Evolutionary conservation across 1,140 invertebrate genomes (phyloP), one percentile per base, ranked within the genome.

Genomic region (Cyclina sinensis): DNA sequence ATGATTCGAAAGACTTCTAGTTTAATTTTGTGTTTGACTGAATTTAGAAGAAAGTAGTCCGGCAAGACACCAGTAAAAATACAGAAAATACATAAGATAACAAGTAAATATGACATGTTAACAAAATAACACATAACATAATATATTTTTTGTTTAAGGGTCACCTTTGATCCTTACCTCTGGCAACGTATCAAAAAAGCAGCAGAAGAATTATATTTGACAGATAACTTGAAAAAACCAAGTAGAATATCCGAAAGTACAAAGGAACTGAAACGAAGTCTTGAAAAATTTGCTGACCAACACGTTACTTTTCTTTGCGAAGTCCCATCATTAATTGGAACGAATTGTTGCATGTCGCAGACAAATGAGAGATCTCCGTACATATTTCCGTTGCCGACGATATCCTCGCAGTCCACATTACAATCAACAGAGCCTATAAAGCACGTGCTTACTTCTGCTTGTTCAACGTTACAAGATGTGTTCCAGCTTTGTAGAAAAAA

Each of bases 121-220:
- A 27, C 27, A 70, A 32, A 27, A 35, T 70, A 24, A 35, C 27
- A 70, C 11, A 35, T 30, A 70, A 24, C 65, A 32, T 70, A 1
- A 24, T 70, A 32, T 70, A 1, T 70, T 32, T 70, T 73, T 24
- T 43, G 39, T 73, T 73, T 43, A 12, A 37, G 68, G 68, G 68
- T 73, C 18, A 39, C 30, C 12, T 73, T 35, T 35, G 32, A 73
- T 43, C 1, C 12, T 14, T 27, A 73, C 30, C 68, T 73, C 30
- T 73, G 62, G 68, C 21, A 32, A 37, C 2, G 9, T 27, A 35
- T 35, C 9, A 43, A 39, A 43, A 43, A 35, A 14, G 68, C 12
- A 43, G 68, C 68, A 18, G 35, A 30, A 73, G 16, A 12, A 14
- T 9, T 70, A 14, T 70, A 70, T 70, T 4, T 12, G 12, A 43